Evolutionary conservation across 2,797 vertebrate species (phyloP).

Genomic region (Clamator glandarius): DNA sequence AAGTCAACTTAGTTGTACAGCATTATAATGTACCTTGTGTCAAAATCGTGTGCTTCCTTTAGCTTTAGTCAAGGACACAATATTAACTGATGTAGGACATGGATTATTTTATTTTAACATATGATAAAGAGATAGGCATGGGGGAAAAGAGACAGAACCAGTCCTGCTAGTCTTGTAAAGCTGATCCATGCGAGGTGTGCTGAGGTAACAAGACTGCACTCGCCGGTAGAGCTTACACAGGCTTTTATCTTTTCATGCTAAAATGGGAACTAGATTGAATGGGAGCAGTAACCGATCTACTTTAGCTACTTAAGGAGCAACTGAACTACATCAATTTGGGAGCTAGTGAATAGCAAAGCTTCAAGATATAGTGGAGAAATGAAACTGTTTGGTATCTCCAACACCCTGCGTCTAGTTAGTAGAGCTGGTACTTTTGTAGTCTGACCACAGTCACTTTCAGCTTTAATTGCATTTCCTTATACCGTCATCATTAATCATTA

Average conservation of each 20-base stretch:
- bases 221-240: background rate
- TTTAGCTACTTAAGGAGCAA: background rate
- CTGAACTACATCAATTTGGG: background rate
- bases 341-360: background rate
- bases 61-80: background rate
- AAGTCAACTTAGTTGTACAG: background rate
- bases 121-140: background rate
- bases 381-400: background rate
- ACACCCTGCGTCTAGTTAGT: background rate
- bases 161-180: background rate
- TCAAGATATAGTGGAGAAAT: background rate
- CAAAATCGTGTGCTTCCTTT: background rate
- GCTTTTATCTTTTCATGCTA: background rate
- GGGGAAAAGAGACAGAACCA: background rate
- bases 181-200: background rate
- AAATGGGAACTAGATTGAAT: background rate
- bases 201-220: background rate
- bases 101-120: background rate
- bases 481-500: background rate
- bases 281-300: background rate
- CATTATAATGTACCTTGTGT: background rate
- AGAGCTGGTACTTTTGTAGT: background rate
- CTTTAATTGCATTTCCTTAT: background rate
- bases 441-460: background rate
- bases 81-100: background rate